Evolutionary conservation across 2,113 vertebrate species (phyloP).

Genomic region (Sitta europaea): DNA sequence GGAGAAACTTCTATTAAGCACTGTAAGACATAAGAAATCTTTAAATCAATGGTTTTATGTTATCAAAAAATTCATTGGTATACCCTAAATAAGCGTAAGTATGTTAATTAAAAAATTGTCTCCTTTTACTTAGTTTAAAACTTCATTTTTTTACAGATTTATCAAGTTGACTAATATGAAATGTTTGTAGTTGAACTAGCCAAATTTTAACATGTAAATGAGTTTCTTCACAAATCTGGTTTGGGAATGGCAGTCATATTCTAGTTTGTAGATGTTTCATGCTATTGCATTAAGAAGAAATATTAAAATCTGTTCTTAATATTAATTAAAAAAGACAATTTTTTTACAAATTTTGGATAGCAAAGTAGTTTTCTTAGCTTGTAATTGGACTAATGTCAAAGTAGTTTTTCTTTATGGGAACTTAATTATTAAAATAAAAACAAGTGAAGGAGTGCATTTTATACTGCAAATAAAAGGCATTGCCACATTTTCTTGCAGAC

Average conservation of each 20-base stretch:
- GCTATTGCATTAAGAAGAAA: background rate
- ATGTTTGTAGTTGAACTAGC: background rate
- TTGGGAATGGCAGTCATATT: background rate
- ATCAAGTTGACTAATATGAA: background rate
- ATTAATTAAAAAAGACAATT: background rate
- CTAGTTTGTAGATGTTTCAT: background rate
- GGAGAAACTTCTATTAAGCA: background rate
- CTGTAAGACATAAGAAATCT: background rate
- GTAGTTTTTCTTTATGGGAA: background rate
- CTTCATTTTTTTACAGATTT: background rate
- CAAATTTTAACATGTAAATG: background rate
- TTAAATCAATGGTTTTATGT: background rate
- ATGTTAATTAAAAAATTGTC: background rate
- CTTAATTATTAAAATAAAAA: background rate
- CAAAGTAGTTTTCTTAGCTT: background rate
- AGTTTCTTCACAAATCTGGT: background rate
- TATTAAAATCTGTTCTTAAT: background rate
- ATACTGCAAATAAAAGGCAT: background rate
- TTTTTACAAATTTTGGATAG: background rate
- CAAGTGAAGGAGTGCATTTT: background rate
- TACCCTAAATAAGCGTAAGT: background rate
- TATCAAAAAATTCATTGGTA: background rate
- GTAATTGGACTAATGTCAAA: background rate
- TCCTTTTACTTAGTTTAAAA: background rate
- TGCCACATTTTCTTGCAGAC: background rate